Conservation (phyloP, 2,797 vertebrate species). For the Eidolon dupreanum region DNA sequence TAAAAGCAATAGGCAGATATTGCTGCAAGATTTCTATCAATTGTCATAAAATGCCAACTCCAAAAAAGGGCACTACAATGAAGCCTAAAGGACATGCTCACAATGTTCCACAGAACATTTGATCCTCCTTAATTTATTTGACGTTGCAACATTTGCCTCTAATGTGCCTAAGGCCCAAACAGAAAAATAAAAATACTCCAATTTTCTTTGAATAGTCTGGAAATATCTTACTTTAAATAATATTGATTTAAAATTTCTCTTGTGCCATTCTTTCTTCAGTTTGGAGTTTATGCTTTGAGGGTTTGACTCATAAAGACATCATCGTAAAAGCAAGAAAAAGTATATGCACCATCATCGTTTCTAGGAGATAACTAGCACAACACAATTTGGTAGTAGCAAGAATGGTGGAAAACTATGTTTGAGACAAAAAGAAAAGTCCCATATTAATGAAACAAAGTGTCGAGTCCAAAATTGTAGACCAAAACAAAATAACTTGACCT, state of each 20-base stretch:
- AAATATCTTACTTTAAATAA: slow-evolving; percentile 38
- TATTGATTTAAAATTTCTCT: neutral
- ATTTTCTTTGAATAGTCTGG: neutral
- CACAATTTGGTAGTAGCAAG: neutral
- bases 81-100: neutral
- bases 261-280: neutral
- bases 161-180: neutral
- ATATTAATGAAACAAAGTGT: neutral
- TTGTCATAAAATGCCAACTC: slow-evolving; percentile 6
- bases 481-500: neutral
- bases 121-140: neutral
- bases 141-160: neutral
- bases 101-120: neutral
- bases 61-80: neutral
- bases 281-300: neutral
- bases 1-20: slow-evolving; percentile 7
- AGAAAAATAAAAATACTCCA: slow-evolving; percentile 30
- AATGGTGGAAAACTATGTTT: neutral
- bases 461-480: neutral
- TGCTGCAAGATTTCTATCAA: neutral
- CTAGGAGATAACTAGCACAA: neutral
- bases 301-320: neutral
- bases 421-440: neutral
- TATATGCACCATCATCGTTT: neutral
- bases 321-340: neutral